Base-by-base conservation (phyloP, 2,888 invertebrate species). In the Dendrolimus pini region DNA sequence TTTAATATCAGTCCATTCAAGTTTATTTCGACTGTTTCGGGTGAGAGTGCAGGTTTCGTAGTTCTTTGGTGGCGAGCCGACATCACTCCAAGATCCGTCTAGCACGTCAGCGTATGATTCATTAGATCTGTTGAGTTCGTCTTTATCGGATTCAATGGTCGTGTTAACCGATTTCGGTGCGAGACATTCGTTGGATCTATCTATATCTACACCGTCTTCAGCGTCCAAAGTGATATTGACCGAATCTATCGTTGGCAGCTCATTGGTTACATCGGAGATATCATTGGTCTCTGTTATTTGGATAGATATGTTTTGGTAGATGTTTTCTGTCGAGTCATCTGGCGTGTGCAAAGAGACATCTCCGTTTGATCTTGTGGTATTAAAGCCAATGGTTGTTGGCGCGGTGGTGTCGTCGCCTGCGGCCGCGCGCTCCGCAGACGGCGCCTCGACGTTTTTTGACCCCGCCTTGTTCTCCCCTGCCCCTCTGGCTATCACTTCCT, bases 381-480 rank as follows among this genome's bases (percentile, higher is more conserved):
- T 41, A 14, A 42, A 56, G 88, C 90, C 91, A 91, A 74, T 71
- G 76, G 7, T 47, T 47, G 12, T 47, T 47, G 58, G 9, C 2
- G 54, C 12, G 55, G 58, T n/a, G 41, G 7, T 56, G 68, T 79
- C 68, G 71, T 62, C 89, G 87, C 79, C 89, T 87, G 85, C 89
- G 86, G 79, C 79, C 81, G 91, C 92, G 92, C 83, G 89, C 82
- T 80, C 87, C 91, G 92, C 94, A 94, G 94, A 92, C 94, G 95
- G 93, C 93, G 92, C 93, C 89, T 85, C 91, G 87, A 83, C 94
- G 95, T 95, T 95, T 95, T 95, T 95, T 95, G 94, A 72, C 84
- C 74, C 71, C 61, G 61, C 57, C 41, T 65, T 67, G 65, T 62
- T 62, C 57, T 63, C 59, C 55, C 59, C 60, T 66, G 80, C 85